A percentile compares a stretch with the other conserved stretches of the same genome.
phyloP scores from a whole-genome alignment of 92 coral and sea anemone genomes.

The Phymanthus crucifer region DNA sequence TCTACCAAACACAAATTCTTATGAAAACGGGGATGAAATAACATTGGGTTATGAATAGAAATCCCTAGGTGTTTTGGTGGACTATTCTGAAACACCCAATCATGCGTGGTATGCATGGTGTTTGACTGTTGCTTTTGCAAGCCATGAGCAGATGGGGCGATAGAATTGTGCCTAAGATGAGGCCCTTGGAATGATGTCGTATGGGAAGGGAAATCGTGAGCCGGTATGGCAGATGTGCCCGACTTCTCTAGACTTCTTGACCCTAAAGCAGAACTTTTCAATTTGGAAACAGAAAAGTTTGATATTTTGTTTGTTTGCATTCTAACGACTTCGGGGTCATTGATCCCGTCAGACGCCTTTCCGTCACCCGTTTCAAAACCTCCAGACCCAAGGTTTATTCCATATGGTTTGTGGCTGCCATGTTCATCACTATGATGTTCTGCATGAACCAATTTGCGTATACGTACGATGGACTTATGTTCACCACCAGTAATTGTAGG shows the following conservation, averaged over 20 bases:
- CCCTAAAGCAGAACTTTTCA: background rate
- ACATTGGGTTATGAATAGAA: conserved; percentile 25
- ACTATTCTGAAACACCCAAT: background rate
- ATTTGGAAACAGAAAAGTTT: background rate
- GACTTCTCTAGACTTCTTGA: background rate
- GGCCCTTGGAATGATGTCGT: background rate
- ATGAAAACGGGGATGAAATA: conserved; percentile 42
- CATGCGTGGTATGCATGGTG: too few relatives aligned
- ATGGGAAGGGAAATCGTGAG: background rate
- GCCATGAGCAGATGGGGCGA: background rate
- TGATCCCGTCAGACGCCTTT: background rate
- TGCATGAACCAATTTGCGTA: background rate
- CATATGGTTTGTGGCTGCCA: background rate
- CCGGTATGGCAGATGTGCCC: background rate
- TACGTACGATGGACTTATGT: background rate
- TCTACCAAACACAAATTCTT: background rate
- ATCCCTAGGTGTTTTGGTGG: background rate
- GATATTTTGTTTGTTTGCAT: background rate
- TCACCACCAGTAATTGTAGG: background rate
- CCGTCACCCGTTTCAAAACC: background rate
- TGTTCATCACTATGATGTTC: background rate
- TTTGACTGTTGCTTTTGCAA: background rate
- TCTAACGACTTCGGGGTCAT: background rate
- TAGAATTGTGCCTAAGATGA: background rate
- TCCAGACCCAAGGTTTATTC: background rate